These are phyloP conservation scores for Ivindomyrus marchei DNA, from an alignment of 2,113 vertebrate genomes.

Conservation along the genomic window DNA sequence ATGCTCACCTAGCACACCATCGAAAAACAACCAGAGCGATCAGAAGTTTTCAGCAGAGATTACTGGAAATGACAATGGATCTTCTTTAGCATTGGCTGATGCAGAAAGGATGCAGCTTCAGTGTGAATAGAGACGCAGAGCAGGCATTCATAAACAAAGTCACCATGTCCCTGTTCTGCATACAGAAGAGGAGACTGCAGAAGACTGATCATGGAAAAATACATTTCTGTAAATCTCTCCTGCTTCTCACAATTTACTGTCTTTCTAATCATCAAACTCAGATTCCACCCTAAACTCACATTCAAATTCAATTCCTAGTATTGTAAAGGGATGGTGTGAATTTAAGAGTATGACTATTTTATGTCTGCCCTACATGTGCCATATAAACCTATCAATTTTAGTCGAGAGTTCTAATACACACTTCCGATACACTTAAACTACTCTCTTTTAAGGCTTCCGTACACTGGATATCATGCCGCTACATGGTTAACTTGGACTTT, in stretches of 20 bases:
- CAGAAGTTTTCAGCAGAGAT: background rate
- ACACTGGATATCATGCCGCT: too few species aligned
- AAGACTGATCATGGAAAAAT: background rate
- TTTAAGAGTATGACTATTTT: background rate
- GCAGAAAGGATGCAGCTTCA: conserved; percentile 31
- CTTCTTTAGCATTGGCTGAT: background rate
- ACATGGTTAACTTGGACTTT: background rate
- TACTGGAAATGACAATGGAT: background rate
- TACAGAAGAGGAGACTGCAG: background rate
- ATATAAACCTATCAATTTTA: background rate
- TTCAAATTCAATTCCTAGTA: background rate
- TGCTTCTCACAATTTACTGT: background rate
- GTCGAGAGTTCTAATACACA: background rate
- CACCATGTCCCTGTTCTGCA: conserved; percentile 15
- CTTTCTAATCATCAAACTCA: background rate
- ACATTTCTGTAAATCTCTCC: background rate
- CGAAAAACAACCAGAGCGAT: background rate
- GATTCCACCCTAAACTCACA: background rate
- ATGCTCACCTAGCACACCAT: background rate
- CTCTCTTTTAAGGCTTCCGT: background rate
- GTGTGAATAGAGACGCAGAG: conserved; percentile 31
- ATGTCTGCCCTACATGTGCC: background rate
- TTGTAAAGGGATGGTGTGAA: background rate
- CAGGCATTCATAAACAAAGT: conserved; percentile 19
- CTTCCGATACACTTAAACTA: background rate